Base-by-base conservation (phyloP, 2,113 vertebrate genomes). In the Dipodomys stephensi region DNA sequence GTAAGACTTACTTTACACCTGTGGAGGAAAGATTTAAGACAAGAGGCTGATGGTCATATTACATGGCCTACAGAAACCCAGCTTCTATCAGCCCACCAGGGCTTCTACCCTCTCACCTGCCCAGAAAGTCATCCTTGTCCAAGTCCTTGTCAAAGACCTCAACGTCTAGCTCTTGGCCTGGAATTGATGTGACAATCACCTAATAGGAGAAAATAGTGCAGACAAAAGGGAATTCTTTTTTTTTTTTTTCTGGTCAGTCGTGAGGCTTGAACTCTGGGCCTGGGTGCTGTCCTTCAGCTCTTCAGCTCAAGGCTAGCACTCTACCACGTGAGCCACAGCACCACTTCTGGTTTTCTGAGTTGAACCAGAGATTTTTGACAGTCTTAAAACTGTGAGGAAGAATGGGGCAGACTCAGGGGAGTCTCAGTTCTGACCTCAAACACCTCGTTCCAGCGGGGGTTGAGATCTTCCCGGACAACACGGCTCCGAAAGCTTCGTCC, bases 61-160 rank as follows among this genome's bases (percentile, higher is more conserved):
- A 60, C 4, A 1, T 4, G 19, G 83, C 22, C 71, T 15, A 1
- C 1, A 22, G 30, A 28, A 13, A 20, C 67, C 72, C 49, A 25
- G 15, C 32, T 68, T 16, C 13, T 32, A 1, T 18, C 67, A 23
- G 35, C 67, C 32, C 23, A 3, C 0, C 19, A 4, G 1, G 62
- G 32, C 25, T 39, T 7, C 27, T 12, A 44, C 64, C 95, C 28
- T 57, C 95, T 97, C 94, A 99, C 99, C 99, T 98, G 95, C 99
- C 99, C 32, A 99, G 98, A 96, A 99, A 99, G 91, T 99, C 99
- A 28, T 99, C 99, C 95, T 98, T 98, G 95, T 99, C 99, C 25
- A 99, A 90, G 96, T 99, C 99, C 97, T 99, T 99, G 93, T 99
- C 99, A 92, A 98, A 99, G 92, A 99, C 96, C 49, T 99, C 98